Conservation (phyloP, 2,797 vertebrate genomes). For the Mormyrus proboscirostris region DNA sequence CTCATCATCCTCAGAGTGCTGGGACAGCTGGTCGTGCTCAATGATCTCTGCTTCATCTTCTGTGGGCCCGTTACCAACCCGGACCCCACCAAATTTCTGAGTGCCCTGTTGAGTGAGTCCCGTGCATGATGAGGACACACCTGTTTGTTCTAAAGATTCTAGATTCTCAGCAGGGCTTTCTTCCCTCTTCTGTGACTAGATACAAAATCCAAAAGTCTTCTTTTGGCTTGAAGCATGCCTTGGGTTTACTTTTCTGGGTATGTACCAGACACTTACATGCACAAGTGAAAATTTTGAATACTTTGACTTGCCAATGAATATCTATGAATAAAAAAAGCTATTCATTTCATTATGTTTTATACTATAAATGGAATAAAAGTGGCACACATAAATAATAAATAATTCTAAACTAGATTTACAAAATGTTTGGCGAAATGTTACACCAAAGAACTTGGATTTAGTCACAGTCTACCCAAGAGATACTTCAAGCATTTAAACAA, state of each 20-base stretch:
- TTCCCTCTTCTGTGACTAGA: slow-evolving; percentile 77
- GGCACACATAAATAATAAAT: slow-evolving; percentile 13
- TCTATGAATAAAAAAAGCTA: slow-evolving; percentile 9
- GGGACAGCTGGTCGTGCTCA: slow-evolving; percentile 96
- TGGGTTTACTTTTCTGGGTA: slow-evolving; percentile 35
- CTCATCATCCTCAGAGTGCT: slow-evolving; percentile 96
- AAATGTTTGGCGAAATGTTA: slow-evolving; percentile 2
- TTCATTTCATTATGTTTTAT: neutral
- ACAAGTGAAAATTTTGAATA: slow-evolving; percentile 27
- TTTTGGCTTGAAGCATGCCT: slow-evolving; percentile 69
- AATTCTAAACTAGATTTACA: slow-evolving; percentile 8
- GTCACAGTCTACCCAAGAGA: slow-evolving; percentile 48
- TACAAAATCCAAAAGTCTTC: slow-evolving; percentile 75
- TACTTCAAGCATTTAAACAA: slow-evolving; percentile 50
- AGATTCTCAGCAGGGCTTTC: slow-evolving; percentile 73
- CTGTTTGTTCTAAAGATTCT: slow-evolving; percentile 75
- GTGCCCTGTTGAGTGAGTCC: slow-evolving; percentile 90
- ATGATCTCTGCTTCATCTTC: slow-evolving; percentile 99
- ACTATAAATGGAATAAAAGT: slow-evolving; percentile 12
- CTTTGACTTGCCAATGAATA: slow-evolving; percentile 25
- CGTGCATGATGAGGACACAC: slow-evolving; percentile 73
- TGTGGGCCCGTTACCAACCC: slow-evolving; percentile 95
- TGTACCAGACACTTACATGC: slow-evolving; percentile 27
- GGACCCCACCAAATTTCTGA: slow-evolving; percentile 95
- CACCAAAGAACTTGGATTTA: slow-evolving; percentile 13